These are phyloP conservation scores for Clarias batrachus DNA, from an alignment of 2,113 vertebrate species.

Conservation along the genomic window DNA sequence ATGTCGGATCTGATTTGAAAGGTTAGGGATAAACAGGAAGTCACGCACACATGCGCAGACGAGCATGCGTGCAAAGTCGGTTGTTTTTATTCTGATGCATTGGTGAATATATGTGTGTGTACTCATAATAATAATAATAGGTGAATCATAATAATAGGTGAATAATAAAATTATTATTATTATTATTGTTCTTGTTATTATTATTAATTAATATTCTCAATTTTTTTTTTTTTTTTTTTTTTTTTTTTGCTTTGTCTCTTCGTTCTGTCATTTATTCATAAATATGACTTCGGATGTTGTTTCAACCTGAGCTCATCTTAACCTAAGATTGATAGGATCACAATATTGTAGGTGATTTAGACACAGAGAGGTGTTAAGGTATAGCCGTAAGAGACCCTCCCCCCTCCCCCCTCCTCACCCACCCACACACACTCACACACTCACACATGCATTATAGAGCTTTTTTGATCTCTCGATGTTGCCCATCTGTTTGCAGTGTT, in stretches of 20 bases:
- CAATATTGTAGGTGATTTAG: neutral
- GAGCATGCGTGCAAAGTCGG: neutral
- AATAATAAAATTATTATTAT: too few relatives aligned
- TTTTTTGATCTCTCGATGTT: conserved; percentile 23
- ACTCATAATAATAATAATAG: too few relatives aligned
- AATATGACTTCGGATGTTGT: neutral
- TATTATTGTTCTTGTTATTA: too few relatives aligned
- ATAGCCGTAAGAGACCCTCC: neutral
- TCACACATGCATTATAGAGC: neutral
- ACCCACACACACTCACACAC: conserved; percentile 1
- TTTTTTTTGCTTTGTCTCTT: neutral
- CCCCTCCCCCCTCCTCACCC: neutral
- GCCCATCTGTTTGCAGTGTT: conserved; percentile 44
- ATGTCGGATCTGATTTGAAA: neutral
- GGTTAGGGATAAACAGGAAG: neutral
- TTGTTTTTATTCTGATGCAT: too few relatives aligned
- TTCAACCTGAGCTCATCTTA: neutral
- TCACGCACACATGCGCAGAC: neutral
- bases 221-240: too few relatives aligned
- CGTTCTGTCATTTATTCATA: neutral
- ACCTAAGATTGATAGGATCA: neutral
- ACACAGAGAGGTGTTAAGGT: neutral
- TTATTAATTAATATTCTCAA: too few relatives aligned
- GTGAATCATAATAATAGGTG: too few relatives aligned
- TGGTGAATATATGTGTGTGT: too few relatives aligned